Evolutionary conservation across 2,113 vertebrate species (phyloP), one percentile per base, ranked within the genome.

Genomic region (Oncorhynchus masou): DNA sequence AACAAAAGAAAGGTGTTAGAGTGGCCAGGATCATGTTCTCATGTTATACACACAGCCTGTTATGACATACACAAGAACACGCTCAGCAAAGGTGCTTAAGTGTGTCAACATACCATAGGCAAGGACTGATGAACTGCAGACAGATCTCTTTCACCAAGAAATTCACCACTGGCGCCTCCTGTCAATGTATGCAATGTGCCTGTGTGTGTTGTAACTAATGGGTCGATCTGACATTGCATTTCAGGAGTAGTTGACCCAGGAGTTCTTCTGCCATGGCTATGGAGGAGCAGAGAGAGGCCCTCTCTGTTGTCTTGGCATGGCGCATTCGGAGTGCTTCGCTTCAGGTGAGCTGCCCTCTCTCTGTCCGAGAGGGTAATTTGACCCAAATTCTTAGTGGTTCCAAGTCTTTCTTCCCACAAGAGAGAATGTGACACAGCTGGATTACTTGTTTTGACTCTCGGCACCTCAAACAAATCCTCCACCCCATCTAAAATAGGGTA

Each of bases 381-480:
- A 62, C 22, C 25, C n/a, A 68, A 31, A 57, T 65, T 83, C 8
- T 75, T 45, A 19, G 72, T 76, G 24, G 59, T 69, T 60, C 31
- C 13, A 77, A 74, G 54, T 34, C 57, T 71, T 54, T 79, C 69
- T 54, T 22, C 34, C 49, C 22, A 39, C 4, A 27, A 70, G 13
- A n/a, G 67, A 60, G 20, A 60, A 24, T 25, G 27, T 34, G 57
- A 54, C 16, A 15, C 16, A 31, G 59, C 13, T 62, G 27, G 5
- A 60, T n/a, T 5, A 60, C 8, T n/a, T 20, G 25, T 16, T 29
- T 2, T 5, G 29, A 67, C 65, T 11, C 29, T 15, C 19, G 65
- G 65, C 65, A 67, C 12, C 13, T 67, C 12, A 67, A 31, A 67
- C 11, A 29, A 27, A 67, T 15, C 29, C 65, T 67, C 65, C 25